Conservation (phyloP, 2,888 invertebrate genomes). For the Drosophila kambysellisi region DNA sequence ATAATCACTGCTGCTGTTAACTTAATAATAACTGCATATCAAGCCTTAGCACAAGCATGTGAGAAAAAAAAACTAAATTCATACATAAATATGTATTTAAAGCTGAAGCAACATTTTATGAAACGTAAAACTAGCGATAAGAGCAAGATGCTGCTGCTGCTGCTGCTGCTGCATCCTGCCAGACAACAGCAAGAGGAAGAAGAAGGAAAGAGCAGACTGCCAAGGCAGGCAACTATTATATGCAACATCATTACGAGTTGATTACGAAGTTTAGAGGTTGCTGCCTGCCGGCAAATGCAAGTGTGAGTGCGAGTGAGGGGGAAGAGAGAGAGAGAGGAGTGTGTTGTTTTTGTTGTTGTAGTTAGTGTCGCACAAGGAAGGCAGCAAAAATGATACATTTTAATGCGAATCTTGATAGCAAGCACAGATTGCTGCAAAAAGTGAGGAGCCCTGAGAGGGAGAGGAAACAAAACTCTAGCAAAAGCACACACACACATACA, state of each 20-base stretch:
- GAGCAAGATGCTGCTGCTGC: constrained; percentile 29
- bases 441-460: neutral
- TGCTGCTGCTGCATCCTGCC: constrained; percentile 51
- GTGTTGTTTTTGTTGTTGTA: constrained; percentile 42
- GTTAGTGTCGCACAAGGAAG: constrained; percentile 64
- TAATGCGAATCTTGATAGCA: constrained; percentile 84
- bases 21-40: constrained; percentile 33
- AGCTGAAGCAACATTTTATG: constrained; percentile 80
- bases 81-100: constrained; percentile 57
- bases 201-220: constrained; percentile 30
- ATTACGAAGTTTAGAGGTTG: constrained; percentile 77
- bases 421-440: constrained; percentile 80
- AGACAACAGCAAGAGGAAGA: constrained; percentile 32
- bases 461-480: constrained; percentile 79
- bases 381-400: constrained; percentile 83
- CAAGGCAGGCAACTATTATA: constrained; percentile 62
- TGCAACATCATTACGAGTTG: constrained; percentile 80
- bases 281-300: constrained; percentile 40
- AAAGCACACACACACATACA: constrained; percentile 51
- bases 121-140: constrained; percentile 83
- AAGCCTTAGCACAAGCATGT: constrained; percentile 7
- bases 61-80: constrained; percentile 11
- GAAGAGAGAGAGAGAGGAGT: constrained; percentile 7
- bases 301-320: constrained; percentile 5
- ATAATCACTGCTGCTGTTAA: constrained; percentile 27